Percentiles rank a stretch among this genome's conserved stretches.
Evolutionary conservation across 53 echinoderm and acorn worm genomes (phyloP).

Genomic region (Luidia sarsii): DNA sequence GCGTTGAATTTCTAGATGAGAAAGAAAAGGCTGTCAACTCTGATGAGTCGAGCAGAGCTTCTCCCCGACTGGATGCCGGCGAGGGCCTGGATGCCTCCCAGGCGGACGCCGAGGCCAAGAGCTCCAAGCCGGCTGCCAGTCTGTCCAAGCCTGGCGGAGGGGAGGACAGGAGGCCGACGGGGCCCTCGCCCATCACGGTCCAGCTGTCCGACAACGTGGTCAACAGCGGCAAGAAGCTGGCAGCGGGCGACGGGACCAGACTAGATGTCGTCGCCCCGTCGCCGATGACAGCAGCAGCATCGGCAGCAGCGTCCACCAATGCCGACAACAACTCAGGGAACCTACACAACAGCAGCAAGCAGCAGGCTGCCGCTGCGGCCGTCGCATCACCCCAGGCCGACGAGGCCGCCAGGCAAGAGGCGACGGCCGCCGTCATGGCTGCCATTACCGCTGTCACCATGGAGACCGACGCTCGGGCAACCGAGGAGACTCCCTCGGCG

Average conservation of each 20-base stretch:
- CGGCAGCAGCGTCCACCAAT: too few species aligned
- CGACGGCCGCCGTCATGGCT: slow-evolving; percentile 61
- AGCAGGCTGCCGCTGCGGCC: slow-evolving; percentile 25
- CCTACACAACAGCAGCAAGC: slow-evolving; percentile 41
- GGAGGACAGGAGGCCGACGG: slow-evolving; percentile 13
- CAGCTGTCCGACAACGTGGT: slow-evolving; percentile 47
- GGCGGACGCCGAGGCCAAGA: too few species aligned
- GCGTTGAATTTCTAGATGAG: too few species aligned
- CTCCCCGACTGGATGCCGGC: too few species aligned
- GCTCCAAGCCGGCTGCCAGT: neutral
- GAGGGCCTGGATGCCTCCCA: too few species aligned
- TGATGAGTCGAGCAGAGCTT: too few species aligned
- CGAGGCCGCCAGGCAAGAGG: slow-evolving; percentile 10
- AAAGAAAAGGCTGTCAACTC: too few species aligned
- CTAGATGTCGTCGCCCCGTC: too few species aligned
- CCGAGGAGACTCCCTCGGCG: neutral
- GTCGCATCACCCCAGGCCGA: slow-evolving; percentile 16
- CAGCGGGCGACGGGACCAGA: slow-evolving; percentile 43
- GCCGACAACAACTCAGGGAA: slow-evolving; percentile 53
- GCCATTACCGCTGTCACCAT: slow-evolving; percentile 1
- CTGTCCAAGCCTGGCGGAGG: neutral
- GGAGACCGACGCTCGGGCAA: slow-evolving; percentile 16
- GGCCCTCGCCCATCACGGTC: slow-evolving; percentile 41
- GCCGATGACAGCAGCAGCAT: neutral
- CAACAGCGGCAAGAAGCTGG: slow-evolving; percentile 42